Percentiles rank a stretch among this genome's conserved stretches.
These are phyloP conservation scores for Cephus nigrinus DNA, from an alignment of 2,888 invertebrate genomes.

Conservation along the genomic window DNA sequence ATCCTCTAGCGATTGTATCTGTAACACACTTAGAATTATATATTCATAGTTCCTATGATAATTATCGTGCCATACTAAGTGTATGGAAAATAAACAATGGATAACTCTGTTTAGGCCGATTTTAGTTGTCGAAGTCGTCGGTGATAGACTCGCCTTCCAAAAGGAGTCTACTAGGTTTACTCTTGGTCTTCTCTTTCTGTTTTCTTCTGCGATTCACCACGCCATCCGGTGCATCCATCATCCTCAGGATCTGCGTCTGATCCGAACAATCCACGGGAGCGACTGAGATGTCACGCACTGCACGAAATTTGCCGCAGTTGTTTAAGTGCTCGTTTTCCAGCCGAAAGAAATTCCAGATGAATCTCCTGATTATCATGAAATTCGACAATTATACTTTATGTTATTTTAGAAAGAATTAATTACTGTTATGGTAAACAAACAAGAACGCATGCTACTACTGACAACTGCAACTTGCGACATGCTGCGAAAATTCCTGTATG, in stretches of 20 bases:
- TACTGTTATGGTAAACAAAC: background rate
- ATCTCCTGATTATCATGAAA: constrained; percentile 67
- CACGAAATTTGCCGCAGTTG: constrained; percentile 90
- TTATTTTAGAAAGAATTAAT: background rate
- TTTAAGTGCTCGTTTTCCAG: constrained; percentile 91
- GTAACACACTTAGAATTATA: background rate
- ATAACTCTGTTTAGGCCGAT: background rate
- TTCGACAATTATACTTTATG: background rate
- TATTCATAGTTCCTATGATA: background rate
- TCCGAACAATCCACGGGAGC: constrained; percentile 82
- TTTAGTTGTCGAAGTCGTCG: constrained; percentile 60
- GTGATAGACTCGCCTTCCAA: constrained; percentile 63
- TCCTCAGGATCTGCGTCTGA: constrained; percentile 70
- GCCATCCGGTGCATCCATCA: constrained; percentile 73
- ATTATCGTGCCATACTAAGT: background rate
- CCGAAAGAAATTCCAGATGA: constrained; percentile 92
- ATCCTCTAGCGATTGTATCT: background rate
- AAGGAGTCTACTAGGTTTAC: constrained; percentile 40
- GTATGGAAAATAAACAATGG: background rate
- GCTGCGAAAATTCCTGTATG: background rate
- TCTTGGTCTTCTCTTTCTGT: constrained; percentile 28
- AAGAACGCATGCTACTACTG: background rate
- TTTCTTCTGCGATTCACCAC: constrained; percentile 64
- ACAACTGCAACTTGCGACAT: background rate
- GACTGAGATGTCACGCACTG: constrained; percentile 86